A percentile compares a stretch with the other conserved stretches of the same genome.
Evolutionary conservation across 2,797 vertebrate genomes (phyloP).

Genomic region (Hoplostethus atlanticus): DNA sequence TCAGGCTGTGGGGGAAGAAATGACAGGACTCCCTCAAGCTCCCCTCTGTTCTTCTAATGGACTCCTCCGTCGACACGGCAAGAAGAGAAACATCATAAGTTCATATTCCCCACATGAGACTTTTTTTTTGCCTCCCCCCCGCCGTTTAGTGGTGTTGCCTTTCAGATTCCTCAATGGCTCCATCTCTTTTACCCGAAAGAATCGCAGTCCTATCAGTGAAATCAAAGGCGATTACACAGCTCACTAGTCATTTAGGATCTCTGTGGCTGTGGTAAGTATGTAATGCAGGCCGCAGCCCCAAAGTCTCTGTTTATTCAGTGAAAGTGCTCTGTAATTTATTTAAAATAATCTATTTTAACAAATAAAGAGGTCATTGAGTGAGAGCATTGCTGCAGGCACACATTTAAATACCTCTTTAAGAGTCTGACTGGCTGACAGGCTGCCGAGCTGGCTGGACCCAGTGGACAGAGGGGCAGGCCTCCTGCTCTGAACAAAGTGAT

Average conservation of each 20-base stretch:
- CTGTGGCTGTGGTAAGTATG: conserved; percentile 94
- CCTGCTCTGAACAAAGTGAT: conserved; percentile 86
- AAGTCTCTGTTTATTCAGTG: conserved; percentile 98
- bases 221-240: conserved; percentile 91
- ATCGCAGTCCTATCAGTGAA: conserved; percentile 91
- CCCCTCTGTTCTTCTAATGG: conserved; percentile 91
- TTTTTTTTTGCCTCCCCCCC: conserved; percentile 68
- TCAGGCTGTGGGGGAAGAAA: conserved; percentile 86
- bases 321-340: conserved; percentile 99
- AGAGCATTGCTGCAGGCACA: conserved; percentile 90
- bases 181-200: conserved; percentile 85
- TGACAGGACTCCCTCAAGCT: conserved; percentile 87
- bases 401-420: conserved; percentile 92
- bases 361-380: conserved; percentile 99
- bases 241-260: conserved; percentile 94
- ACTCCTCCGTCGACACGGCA: conserved; percentile 87
- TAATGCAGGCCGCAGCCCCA: conserved; percentile 92
- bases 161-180: conserved; percentile 86
- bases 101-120: conserved; percentile 88
- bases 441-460: conserved; percentile 75
- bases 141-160: conserved; percentile 83
- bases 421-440: conserved; percentile 87
- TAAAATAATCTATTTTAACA: conserved; percentile 99
- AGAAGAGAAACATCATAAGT: conserved; percentile 89
- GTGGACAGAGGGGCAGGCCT: conserved; percentile 75